These are phyloP conservation scores for Sarcophaga variegata DNA, from an alignment of 2,888 invertebrate genomes.

Conservation along the genomic window DNA sequence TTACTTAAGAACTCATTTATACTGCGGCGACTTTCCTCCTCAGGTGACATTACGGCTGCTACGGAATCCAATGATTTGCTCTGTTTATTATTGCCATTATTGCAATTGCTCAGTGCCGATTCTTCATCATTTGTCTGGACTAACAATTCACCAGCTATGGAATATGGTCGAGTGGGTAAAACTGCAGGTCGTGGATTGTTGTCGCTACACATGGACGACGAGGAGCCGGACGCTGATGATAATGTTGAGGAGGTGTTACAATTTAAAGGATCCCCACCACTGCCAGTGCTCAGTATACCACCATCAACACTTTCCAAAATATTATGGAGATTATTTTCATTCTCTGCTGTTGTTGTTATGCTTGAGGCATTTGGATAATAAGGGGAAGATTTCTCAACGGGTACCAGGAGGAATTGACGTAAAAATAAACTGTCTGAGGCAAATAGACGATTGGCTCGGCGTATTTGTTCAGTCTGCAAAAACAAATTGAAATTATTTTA, in stretches of 20 bases:
- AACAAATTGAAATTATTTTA: constrained; percentile 72
- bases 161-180: constrained; percentile 83
- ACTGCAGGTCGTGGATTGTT: constrained; percentile 75
- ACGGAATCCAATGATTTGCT: constrained; percentile 83
- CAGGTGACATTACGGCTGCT: constrained; percentile 84
- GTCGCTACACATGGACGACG: constrained; percentile 64
- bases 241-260: constrained; percentile 58
- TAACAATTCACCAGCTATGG: constrained; percentile 83
- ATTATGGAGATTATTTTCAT: constrained; percentile 52
- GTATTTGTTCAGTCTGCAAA: constrained; percentile 94
- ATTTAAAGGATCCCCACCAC: constrained; percentile 63
- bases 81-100: constrained; percentile 77
- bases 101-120: constrained; percentile 71
- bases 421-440: constrained; percentile 96
- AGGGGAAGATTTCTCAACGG: constrained; percentile 87
- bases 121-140: constrained; percentile 75
- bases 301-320: constrained; percentile 54
- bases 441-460: constrained; percentile 94
- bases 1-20: constrained; percentile 91
- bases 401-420: constrained; percentile 93
- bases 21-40: constrained; percentile 88
- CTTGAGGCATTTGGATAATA: constrained; percentile 83
- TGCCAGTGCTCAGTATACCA: not conserved
- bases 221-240: constrained; percentile 61
- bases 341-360: constrained; percentile 77